Evolutionary conservation across 2,888 invertebrate genomes (phyloP).

Genomic region (Tinea pellionella): DNA sequence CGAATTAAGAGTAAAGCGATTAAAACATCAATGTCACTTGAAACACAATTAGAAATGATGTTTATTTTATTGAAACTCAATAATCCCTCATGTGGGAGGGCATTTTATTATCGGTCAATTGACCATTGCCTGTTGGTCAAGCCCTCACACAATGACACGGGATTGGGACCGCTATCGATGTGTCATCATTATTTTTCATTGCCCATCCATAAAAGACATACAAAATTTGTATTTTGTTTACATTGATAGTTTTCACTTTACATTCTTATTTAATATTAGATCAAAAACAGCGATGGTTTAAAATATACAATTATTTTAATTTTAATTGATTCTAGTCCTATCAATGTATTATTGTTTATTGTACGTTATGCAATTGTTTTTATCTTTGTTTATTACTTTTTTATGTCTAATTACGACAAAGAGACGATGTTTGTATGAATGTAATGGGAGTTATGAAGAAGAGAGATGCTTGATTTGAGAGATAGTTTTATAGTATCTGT

Average conservation of each 20-base stretch:
- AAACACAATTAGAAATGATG: conserved; percentile 55
- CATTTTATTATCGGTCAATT: conserved; percentile 45
- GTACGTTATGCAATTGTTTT: no score
- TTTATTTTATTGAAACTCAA: conserved; percentile 65
- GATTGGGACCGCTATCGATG: neutral
- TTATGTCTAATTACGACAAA: no score
- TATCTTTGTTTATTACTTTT: no score
- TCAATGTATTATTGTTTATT: no score
- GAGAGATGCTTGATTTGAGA: no score
- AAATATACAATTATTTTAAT: no score
- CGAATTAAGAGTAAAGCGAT: conserved; percentile 2
- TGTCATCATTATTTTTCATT: neutral
- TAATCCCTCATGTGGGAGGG: conserved; percentile 58
- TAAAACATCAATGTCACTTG: neutral
- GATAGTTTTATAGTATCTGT: no score
- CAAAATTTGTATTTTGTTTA: neutral
- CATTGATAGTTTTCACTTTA: neutral
- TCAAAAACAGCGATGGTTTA: neutral
- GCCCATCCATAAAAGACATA: neutral
- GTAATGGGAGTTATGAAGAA: no score
- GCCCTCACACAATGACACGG: conserved; percentile 4
- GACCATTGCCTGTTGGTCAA: conserved; percentile 24
- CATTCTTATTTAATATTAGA: neutral
- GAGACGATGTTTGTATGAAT: neutral
- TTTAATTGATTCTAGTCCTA: no score